phyloP scores from a whole-genome alignment of 1,140 invertebrate genomes.

The Diabrotica virgifera region DNA sequence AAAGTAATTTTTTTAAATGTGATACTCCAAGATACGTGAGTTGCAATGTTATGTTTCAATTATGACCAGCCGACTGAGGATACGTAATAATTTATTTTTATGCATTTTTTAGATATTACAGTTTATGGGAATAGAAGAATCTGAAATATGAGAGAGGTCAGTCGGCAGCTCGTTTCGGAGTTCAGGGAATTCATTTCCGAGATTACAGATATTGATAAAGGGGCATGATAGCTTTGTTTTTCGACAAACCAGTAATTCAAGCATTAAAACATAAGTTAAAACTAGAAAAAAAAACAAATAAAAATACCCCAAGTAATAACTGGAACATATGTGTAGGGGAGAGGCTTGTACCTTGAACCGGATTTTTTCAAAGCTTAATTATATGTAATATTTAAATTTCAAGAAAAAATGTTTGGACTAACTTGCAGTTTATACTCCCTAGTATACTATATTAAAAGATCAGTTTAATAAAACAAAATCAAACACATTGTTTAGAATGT shows the following conservation, averaged over 20 bases:
- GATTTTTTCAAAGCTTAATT: too few species aligned
- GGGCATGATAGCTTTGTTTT: not conserved
- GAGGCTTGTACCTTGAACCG: too few species aligned
- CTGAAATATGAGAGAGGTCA: constrained; percentile 14
- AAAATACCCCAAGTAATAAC: too few species aligned
- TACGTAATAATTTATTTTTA: constrained; percentile 13
- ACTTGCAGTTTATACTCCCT: too few species aligned
- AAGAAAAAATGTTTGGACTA: too few species aligned
- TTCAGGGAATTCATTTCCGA: constrained; percentile 24
- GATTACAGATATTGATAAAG: constrained; percentile 24
- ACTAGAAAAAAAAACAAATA: not conserved
- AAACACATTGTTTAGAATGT: too few species aligned
- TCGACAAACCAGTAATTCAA: too few species aligned
- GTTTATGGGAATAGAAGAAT: constrained; percentile 10
- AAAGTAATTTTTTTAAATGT: constrained; percentile 31
- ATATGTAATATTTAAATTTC: too few species aligned
- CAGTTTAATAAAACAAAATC: too few species aligned
- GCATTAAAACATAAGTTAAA: too few species aligned
- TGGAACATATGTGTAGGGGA: too few species aligned
- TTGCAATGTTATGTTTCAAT: constrained; percentile 31
- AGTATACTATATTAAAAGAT: too few species aligned
- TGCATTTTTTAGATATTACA: constrained; percentile 20
- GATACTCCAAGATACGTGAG: constrained; percentile 28
- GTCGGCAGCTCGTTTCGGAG: constrained; percentile 2
- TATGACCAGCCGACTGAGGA: constrained; percentile 15